Conservation (phyloP, 2,113 vertebrate genomes). For the Scophthalmus maximus region DNA sequence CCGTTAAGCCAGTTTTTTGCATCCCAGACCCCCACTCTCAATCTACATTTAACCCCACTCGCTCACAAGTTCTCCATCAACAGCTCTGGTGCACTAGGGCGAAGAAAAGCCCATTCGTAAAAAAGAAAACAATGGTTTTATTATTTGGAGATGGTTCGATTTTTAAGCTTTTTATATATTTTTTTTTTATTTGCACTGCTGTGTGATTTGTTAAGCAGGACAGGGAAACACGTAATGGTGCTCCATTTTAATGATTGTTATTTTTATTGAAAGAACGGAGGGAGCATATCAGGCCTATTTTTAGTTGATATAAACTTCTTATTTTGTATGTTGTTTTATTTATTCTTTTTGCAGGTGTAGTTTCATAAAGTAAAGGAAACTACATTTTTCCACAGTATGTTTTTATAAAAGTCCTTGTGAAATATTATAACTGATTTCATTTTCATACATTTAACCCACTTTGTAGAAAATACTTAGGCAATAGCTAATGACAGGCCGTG, state of each 20-base stretch:
- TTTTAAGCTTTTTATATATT: not conserved
- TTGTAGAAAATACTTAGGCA: too few species aligned
- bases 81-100: not conserved
- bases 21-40: not conserved
- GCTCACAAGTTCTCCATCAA: not conserved
- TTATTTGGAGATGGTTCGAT: not conserved
- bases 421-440: not conserved
- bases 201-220: not conserved
- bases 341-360: not conserved
- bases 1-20: too few species aligned
- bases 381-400: not conserved
- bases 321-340: not conserved
- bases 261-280: not conserved
- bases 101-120: too few species aligned
- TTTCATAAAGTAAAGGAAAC: not conserved
- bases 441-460: not conserved
- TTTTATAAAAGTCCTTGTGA: not conserved
- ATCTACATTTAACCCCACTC: not conserved
- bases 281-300: not conserved
- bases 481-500: too few species aligned
- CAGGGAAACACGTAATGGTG: not conserved
- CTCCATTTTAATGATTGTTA: not conserved
- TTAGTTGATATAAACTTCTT: not conserved
- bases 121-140: too few species aligned
- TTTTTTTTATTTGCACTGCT: not conserved